Conservation (phyloP, 2,113 vertebrate species). For the Dinomys branickii region DNA sequence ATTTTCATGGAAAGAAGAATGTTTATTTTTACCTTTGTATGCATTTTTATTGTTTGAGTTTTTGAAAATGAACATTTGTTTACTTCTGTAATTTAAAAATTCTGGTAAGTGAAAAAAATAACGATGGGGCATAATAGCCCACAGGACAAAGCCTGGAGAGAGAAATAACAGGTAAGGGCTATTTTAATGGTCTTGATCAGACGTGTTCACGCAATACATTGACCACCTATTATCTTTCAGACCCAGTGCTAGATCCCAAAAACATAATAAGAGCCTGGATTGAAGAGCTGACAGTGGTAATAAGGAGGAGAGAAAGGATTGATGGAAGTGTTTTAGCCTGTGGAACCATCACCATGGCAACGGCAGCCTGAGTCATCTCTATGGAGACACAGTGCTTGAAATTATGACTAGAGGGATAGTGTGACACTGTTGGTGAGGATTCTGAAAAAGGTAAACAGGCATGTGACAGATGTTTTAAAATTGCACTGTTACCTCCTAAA, state of each 20-base stretch:
- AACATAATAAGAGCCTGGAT: neutral
- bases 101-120: neutral
- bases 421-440: neutral
- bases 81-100: slow-evolving; percentile 33
- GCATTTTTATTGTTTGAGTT: slow-evolving; percentile 17
- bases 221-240: slow-evolving; percentile 42
- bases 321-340: slow-evolving; percentile 41
- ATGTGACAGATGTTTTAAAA: neutral
- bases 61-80: slow-evolving; percentile 42
- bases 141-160: neutral
- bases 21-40: slow-evolving; percentile 41
- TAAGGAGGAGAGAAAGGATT: neutral
- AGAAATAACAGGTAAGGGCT: neutral
- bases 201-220: neutral
- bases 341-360: slow-evolving; percentile 71
- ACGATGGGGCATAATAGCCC: neutral
- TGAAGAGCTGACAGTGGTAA: slow-evolving; percentile 13
- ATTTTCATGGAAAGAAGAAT: neutral
- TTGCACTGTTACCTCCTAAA: neutral
- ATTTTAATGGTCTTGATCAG: neutral
- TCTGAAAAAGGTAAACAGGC: slow-evolving; percentile 7
- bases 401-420: slow-evolving; percentile 14
- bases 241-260: neutral
- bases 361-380: slow-evolving; percentile 55
- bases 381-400: slow-evolving; percentile 64